phyloP scores from a whole-genome alignment of 2,888 invertebrate genomes.

The Napeogenes sylphis region DNA sequence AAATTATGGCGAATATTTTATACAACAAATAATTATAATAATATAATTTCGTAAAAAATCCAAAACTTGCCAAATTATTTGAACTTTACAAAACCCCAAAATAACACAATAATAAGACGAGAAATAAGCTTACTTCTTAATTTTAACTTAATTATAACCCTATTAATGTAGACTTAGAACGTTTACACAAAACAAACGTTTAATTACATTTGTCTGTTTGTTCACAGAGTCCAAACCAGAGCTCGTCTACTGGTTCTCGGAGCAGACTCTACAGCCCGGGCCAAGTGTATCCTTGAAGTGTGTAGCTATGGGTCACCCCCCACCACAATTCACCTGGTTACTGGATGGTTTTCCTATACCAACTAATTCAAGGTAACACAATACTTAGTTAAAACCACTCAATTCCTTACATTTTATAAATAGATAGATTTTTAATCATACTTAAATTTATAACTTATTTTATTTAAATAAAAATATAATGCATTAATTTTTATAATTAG shows the following conservation, averaged over 20 bases:
- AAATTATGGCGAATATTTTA: too few species aligned
- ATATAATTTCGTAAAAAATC: too few species aligned
- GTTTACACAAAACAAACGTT: neutral
- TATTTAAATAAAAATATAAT: neutral
- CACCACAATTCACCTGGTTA: conserved; percentile 94
- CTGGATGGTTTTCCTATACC: conserved; percentile 92
- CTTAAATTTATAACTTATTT: too few species aligned
- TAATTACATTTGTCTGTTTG: conserved; percentile 17
- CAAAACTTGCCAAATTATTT: too few species aligned
- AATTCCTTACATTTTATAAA: neutral
- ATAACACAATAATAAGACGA: too few species aligned
- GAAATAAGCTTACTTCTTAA: too few species aligned
- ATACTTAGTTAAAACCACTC: conserved; percentile 8
- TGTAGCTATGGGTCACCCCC: conserved; percentile 95
- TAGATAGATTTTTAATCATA: too few species aligned
- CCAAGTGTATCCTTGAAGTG: conserved; percentile 94
- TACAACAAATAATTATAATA: too few species aligned
- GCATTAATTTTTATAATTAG: conserved; percentile 55
- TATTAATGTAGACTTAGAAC: neutral
- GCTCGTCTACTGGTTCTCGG: conserved; percentile 93
- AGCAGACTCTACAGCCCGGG: conserved; percentile 94
- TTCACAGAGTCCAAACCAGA: conserved; percentile 90
- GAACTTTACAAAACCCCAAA: too few species aligned
- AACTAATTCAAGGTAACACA: conserved; percentile 79
- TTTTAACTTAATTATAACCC: too few species aligned